These are phyloP conservation scores for Serranus cabrilla DNA, from an alignment of 2,797 vertebrate genomes.

Conservation along the genomic window DNA sequence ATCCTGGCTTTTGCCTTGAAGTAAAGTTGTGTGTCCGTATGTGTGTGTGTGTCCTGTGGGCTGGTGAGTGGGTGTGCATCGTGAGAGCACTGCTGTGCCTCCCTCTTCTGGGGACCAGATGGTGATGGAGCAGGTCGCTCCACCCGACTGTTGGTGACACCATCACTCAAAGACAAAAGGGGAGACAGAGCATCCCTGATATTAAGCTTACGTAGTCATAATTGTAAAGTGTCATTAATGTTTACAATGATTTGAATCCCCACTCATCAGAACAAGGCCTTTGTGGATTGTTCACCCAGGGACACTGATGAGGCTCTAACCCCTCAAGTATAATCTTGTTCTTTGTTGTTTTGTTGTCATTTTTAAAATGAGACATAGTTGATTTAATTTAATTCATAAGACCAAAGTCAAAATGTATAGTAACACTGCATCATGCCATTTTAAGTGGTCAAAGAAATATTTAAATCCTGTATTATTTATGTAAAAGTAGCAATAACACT, in stretches of 20 bases:
- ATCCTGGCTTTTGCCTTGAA: slow-evolving; percentile 65
- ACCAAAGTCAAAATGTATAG: no score
- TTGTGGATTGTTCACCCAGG: not conserved
- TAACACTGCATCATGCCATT: not conserved
- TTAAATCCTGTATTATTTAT: not conserved
- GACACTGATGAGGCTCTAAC: not conserved
- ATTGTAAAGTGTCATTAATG: not conserved
- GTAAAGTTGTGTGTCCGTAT: slow-evolving; percentile 37
- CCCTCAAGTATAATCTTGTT: not conserved
- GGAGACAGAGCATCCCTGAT: slow-evolving; percentile 7
- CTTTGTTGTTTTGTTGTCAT: no score
- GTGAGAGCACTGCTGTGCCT: slow-evolving; percentile 64
- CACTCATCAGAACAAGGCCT: not conserved
- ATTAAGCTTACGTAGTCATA: not conserved
- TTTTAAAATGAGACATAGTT: not conserved
- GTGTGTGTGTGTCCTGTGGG: slow-evolving; percentile 42
- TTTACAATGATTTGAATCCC: not conserved
- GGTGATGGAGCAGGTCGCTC: slow-evolving; percentile 60
- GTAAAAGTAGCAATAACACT: not conserved
- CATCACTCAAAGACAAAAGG: slow-evolving; percentile 41
- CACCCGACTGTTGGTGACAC: slow-evolving; percentile 68
- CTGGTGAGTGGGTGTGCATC: slow-evolving; percentile 66
- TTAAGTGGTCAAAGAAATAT: not conserved
- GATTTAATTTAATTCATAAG: not conserved
- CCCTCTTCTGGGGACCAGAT: slow-evolving; percentile 77